phyloP scores from a whole-genome alignment of 1,140 invertebrate species.

The Habropoda laboriosa region DNA sequence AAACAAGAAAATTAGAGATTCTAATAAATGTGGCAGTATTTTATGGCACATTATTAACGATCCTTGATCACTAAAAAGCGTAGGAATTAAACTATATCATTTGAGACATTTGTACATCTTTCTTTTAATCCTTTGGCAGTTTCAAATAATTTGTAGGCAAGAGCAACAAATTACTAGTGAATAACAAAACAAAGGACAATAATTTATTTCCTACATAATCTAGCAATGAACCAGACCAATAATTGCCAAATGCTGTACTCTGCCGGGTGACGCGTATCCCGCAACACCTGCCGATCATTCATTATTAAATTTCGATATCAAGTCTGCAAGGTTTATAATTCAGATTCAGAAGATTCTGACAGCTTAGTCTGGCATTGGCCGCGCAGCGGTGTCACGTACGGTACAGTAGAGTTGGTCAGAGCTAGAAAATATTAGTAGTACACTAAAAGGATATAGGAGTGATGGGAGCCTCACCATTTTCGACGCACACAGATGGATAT shows the following conservation, averaged over 20 bases:
- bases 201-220: conserved; percentile 70
- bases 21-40: conserved; percentile 21
- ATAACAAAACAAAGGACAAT: conserved; percentile 20
- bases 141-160: conserved; percentile 54
- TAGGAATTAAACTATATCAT: conserved; percentile 52
- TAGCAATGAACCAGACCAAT: conserved; percentile 77
- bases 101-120: conserved; percentile 49
- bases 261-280: conserved; percentile 76
- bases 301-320: conserved; percentile 73
- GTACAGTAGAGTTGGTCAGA: conserved; percentile 78
- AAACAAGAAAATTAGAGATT: conserved; percentile 33
- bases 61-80: conserved; percentile 52
- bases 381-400: conserved; percentile 76
- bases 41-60: conserved; percentile 34
- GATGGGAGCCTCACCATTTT: conserved; percentile 82
- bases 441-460: conserved; percentile 80
- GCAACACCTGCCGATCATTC: conserved; percentile 80
- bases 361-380: conserved; percentile 77
- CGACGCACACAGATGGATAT: conserved; percentile 80
- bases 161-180: conserved; percentile 62
- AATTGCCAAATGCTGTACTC: conserved; percentile 77
- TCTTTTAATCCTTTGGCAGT: conserved; percentile 24
- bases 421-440: conserved; percentile 81
- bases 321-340: conserved; percentile 71
- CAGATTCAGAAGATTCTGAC: conserved; percentile 73